Conservation (phyloP, 2,888 invertebrate genomes). For the Pedicia rivosa region DNA sequence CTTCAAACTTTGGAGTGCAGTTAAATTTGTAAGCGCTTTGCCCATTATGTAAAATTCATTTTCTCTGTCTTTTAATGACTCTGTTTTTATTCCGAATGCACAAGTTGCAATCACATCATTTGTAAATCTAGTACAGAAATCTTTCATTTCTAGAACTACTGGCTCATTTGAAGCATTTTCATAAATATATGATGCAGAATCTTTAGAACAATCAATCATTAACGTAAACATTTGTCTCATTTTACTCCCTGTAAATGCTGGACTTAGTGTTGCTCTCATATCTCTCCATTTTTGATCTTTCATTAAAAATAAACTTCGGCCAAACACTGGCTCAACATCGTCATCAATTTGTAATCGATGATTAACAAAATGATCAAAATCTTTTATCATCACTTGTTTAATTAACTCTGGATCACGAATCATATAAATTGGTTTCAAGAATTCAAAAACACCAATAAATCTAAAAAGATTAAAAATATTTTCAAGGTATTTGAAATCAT, state of each 20-base stretch:
- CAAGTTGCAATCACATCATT: conserved; percentile 32
- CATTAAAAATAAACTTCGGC: conserved; percentile 32
- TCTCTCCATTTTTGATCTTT: conserved; percentile 30
- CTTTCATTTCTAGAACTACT: conserved; percentile 24
- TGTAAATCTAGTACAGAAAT: conserved; percentile 26
- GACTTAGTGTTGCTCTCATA: conserved; percentile 31
- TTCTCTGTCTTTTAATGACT: conserved; percentile 34
- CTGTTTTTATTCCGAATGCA: conserved; percentile 32
- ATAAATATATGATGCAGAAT: conserved; percentile 5
- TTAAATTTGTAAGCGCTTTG: conserved; percentile 30
- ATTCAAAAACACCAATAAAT: conserved; percentile 33
- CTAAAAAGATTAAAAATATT: no score
- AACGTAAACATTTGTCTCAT: conserved; percentile 31
- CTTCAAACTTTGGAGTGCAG: conserved; percentile 6
- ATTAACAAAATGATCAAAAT: conserved; percentile 39
- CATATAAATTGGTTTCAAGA: conserved; percentile 27
- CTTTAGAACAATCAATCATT: conserved; percentile 18
- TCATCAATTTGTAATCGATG: conserved; percentile 29
- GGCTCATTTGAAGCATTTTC: background rate
- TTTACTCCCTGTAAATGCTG: conserved; percentile 32
- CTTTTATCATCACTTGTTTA: conserved; percentile 36
- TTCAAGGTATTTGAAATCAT: no score
- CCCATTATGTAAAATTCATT: conserved; percentile 39
- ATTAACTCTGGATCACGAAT: conserved; percentile 38
- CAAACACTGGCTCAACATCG: conserved; percentile 33